phyloP scores from a whole-genome alignment of 2,113 vertebrate genomes.

The Lichenostomus cassidix region DNA sequence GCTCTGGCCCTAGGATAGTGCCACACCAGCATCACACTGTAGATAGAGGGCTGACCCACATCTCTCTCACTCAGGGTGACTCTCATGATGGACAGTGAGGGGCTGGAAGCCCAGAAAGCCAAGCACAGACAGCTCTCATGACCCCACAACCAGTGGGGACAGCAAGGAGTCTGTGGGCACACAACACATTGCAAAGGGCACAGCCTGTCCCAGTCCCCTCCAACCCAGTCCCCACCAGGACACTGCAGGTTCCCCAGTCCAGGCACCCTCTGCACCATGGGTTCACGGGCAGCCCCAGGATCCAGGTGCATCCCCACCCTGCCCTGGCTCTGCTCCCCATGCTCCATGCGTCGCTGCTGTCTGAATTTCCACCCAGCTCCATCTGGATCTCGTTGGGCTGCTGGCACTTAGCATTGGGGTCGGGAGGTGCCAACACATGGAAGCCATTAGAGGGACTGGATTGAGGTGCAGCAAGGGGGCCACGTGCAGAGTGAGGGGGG shows the following conservation, averaged over 20 bases:
- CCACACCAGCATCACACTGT: accelerated
- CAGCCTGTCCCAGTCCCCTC: not conserved
- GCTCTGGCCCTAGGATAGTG: not conserved
- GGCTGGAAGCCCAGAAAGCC: not conserved
- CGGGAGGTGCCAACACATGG: slow-evolving; percentile 34
- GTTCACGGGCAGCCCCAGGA: not conserved
- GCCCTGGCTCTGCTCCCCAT: not conserved
- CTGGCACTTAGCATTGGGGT: not conserved
- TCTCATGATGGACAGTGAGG: not conserved
- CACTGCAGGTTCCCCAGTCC: not conserved
- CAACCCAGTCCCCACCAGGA: not conserved
- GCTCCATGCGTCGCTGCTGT: accelerated
- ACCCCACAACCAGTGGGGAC: accelerated
- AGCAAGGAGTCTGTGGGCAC: not conserved
- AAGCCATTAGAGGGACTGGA: not conserved
- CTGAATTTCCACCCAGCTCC: slow-evolving; percentile 31
- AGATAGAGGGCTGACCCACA: not conserved
- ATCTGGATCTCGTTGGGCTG: slow-evolving; percentile 7
- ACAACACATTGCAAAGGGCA: not conserved
- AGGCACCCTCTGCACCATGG: not conserved
- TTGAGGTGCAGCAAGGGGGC: not conserved
- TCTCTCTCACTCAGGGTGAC: not conserved
- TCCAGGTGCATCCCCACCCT: not conserved
- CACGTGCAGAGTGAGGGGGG: not conserved
- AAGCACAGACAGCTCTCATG: not conserved